A percentile compares a stretch with the other conserved stretches of the same genome.
These are phyloP conservation scores for Drosophila melanica DNA, from an alignment of 1,140 invertebrate species.

Conservation along the genomic window DNA sequence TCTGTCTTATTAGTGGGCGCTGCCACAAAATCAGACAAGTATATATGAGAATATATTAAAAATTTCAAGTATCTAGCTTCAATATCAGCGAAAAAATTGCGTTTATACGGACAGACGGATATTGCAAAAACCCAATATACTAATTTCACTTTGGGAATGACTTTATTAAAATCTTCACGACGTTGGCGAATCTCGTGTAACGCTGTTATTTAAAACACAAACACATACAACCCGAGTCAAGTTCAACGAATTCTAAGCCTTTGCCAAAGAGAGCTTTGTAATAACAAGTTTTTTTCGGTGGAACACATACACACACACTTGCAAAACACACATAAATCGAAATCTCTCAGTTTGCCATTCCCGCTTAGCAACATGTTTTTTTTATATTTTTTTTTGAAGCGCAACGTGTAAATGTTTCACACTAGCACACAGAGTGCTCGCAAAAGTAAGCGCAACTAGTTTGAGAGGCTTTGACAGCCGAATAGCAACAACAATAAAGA, in stretches of 20 bases:
- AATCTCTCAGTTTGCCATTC: constrained; percentile 32
- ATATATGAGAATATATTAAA: no score
- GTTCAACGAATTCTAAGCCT: constrained; percentile 51
- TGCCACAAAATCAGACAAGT: no score
- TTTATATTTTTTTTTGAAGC: constrained; percentile 19
- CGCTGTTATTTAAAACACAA: neutral
- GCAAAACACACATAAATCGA: neutral
- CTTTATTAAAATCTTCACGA: no score
- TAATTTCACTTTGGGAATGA: no score
- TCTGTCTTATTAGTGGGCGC: no score
- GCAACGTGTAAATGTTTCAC: constrained; percentile 24
- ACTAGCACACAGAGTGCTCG: constrained; percentile 2
- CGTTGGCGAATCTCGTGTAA: constrained; percentile 3
- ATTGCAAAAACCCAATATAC: no score
- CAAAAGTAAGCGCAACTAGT: constrained; percentile 65
- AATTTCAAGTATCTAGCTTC: no score
- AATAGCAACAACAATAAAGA: constrained; percentile 43
- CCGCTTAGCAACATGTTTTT: constrained; percentile 69
- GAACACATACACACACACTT: constrained; percentile 24
- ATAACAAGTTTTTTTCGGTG: constrained; percentile 45
- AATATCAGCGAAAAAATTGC: no score
- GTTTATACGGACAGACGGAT: no score
- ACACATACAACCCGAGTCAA: constrained; percentile 29
- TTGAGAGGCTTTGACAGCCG: constrained; percentile 62
- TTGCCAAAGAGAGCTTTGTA: constrained; percentile 29